Evolutionary conservation across 2,797 vertebrate genomes (phyloP).

Genomic region (Uromys caudimaculatus): DNA sequence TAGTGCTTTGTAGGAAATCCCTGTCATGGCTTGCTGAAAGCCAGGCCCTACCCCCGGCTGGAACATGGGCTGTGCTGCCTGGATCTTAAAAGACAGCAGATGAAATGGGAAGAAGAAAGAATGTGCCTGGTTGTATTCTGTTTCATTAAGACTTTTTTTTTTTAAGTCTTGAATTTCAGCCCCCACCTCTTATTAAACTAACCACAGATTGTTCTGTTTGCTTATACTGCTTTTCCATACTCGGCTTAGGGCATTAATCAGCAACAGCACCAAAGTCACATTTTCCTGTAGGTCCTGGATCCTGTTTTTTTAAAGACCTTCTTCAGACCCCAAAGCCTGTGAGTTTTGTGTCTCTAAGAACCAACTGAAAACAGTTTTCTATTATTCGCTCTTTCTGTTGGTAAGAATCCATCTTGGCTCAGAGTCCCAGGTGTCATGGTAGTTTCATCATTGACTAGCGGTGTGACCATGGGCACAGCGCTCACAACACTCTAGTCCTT

Average conservation of each 20-base stretch:
- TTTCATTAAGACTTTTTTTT: not conserved
- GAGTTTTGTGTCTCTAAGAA: slow-evolving; percentile 19
- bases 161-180: slow-evolving; percentile 32
- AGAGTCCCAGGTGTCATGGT: not conserved
- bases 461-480: not conserved
- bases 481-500: not conserved
- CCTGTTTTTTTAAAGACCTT: not conserved
- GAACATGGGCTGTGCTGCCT: not conserved
- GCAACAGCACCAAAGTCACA: not conserved
- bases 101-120: slow-evolving; percentile 7
- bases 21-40: not conserved
- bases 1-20: not conserved
- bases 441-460: not conserved
- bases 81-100: slow-evolving; percentile 19
- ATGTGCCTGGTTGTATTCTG: not conserved
- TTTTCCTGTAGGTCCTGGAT: not conserved
- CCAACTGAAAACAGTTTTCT: not conserved
- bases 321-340: not conserved
- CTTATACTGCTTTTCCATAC: not conserved
- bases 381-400: not conserved
- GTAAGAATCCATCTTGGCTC: not conserved
- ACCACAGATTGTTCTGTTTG: slow-evolving; percentile 26
- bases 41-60: not conserved
- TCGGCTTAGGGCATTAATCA: slow-evolving; percentile 30
- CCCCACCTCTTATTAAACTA: not conserved